Conservation (phyloP, 2,888 invertebrate species). For the Cosmia pyralina region DNA sequence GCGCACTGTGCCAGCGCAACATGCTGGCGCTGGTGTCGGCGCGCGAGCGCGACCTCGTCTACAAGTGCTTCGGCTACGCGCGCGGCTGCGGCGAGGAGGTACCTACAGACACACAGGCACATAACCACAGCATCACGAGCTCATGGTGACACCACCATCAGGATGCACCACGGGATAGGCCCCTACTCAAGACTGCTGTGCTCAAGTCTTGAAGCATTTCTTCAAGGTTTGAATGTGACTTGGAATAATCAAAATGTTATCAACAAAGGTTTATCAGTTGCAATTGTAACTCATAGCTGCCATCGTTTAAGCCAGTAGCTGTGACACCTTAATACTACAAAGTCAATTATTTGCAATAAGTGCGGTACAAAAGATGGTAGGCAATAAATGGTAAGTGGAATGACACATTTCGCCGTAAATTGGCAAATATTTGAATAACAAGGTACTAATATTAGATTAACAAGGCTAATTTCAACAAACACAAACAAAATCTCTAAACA, state of each 20-base stretch:
- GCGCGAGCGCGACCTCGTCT: constrained; percentile 92
- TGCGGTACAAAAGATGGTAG: too few species aligned
- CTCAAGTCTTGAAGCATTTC: background rate
- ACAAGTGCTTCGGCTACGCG: constrained; percentile 93
- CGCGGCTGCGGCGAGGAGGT: constrained; percentile 89
- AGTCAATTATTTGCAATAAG: too few species aligned
- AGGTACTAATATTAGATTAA: too few species aligned
- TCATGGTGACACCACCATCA: background rate
- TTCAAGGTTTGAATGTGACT: background rate
- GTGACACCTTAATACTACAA: too few species aligned
- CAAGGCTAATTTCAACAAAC: too few species aligned
- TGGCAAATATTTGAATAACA: too few species aligned
- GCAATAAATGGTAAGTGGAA: too few species aligned
- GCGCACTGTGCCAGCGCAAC: constrained; percentile 91
- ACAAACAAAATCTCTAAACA: too few species aligned
- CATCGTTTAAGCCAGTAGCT: too few species aligned
- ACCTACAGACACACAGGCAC: background rate
- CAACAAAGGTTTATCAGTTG: background rate
- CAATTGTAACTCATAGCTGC: background rate
- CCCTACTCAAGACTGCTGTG: background rate
- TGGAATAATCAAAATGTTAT: background rate
- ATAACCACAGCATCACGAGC: background rate
- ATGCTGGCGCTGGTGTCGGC: constrained; percentile 92
- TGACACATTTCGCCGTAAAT: too few species aligned
- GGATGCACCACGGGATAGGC: background rate